Evolutionary conservation across 2,113 vertebrate species (phyloP), one percentile per base, ranked within the genome.

Genomic region (Haplotaxodon microlepis): DNA sequence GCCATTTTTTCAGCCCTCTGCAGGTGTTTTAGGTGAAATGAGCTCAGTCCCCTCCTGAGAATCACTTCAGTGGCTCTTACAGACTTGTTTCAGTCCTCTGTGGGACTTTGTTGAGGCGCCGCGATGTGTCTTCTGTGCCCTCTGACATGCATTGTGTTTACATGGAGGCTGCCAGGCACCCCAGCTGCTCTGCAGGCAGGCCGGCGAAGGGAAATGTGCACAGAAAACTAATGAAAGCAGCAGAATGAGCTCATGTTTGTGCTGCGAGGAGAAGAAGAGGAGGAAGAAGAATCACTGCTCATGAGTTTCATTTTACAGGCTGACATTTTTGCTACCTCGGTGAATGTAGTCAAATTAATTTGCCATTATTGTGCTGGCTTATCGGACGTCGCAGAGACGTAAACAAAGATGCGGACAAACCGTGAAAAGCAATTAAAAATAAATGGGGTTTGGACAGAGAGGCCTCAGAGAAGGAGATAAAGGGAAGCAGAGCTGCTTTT

Each of bases 371-470:
- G 76, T 19, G 82, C 56, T 36, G 5, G 56, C 94, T 94, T 96
- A 95, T 95, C 91, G 19, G 73, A 79, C 81, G 88, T 82, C 16
- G 51, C 90, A 92, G 89, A 90, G 90, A 93, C 82, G 56, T 93
- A 95, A 94, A 95, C 92, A 94, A 91, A 93, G 89, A 94, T 91
- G 88, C 29, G 85, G 84, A 92, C 90, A 90, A 93, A 92, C 81
- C 9, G 78, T 83, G 80, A 69, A 92, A 95, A 93, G 87, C 91
- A 95, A 94, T 95, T 95, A 95, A 94, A 94, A 92, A 89, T 87
- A 88, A 93, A 93, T 85, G 86, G 84, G 31, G 82, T 87, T 90
- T 91, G 91, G 90, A 89, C 83, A 69, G 84, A 86, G 87, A 81
- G 14, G 84, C 84, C 88, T 80, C 42, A 10, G 90, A 92, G 90